These are phyloP conservation scores for Alosa sapidissima DNA, from an alignment of 2,797 vertebrate species.

Conservation along the genomic window DNA sequence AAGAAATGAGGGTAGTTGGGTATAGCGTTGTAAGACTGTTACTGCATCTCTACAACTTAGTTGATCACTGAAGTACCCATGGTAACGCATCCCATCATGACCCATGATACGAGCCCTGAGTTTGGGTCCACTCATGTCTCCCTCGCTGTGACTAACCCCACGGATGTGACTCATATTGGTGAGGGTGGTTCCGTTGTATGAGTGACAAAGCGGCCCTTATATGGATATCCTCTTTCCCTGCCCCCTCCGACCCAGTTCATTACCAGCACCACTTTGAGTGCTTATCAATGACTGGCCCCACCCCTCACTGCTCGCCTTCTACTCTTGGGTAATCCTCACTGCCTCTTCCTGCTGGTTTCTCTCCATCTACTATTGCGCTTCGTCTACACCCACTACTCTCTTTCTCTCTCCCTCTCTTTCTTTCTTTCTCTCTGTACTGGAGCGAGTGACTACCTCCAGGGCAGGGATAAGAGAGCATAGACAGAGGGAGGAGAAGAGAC, in stretches of 20 bases:
- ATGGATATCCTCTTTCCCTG: conserved; percentile 40
- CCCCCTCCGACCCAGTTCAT: conserved; percentile 33
- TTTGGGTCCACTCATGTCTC: conserved; percentile 13
- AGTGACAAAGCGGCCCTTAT: conserved; percentile 50
- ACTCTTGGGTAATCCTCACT: conserved; percentile 24
- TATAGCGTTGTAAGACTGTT: background rate
- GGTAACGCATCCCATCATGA: conserved; percentile 15
- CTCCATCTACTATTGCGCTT: conserved; percentile 10
- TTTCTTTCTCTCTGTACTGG: background rate
- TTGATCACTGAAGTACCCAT: background rate
- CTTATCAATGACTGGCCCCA: conserved; percentile 35
- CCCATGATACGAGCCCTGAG: background rate
- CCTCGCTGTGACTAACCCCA: conserved; percentile 50
- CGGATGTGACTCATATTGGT: conserved; percentile 43
- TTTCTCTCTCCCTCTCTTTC: background rate
- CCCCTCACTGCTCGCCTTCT: conserved; percentile 27
- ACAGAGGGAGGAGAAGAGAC: background rate
- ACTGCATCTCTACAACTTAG: background rate
- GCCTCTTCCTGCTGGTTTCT: background rate
- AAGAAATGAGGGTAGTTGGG: background rate
- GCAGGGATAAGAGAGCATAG: background rate
- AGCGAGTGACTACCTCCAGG: conserved; percentile 7
- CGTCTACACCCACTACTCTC: conserved; percentile 15
- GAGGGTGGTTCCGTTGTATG: conserved; percentile 24
- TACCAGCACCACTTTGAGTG: conserved; percentile 32